Evolutionary conservation across 2,113 vertebrate genomes (phyloP).

Genomic region (Aptenodytes patagonicus): DNA sequence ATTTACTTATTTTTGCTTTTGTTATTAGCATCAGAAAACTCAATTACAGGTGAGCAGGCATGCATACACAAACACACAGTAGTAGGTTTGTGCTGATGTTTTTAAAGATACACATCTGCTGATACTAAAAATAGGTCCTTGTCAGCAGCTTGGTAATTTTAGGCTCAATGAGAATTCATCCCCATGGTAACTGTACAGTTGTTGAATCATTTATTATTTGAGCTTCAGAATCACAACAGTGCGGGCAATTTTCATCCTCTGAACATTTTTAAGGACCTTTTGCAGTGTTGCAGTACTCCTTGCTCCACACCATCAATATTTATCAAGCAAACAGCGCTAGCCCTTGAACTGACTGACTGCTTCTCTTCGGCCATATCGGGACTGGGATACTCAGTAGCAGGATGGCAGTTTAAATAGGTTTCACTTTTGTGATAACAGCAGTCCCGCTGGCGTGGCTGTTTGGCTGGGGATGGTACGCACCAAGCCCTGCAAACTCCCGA

Average conservation of each 20-base stretch:
- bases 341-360: not conserved
- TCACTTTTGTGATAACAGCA: not conserved
- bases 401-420: not conserved
- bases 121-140: slow-evolving; percentile 70
- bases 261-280: slow-evolving; percentile 42
- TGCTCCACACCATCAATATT: not conserved
- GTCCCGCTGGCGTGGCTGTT: not conserved
- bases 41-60: slow-evolving; percentile 1
- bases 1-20: not conserved
- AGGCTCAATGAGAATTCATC: slow-evolving; percentile 71
- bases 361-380: not conserved
- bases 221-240: slow-evolving; percentile 61
- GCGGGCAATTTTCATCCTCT: slow-evolving; percentile 6
- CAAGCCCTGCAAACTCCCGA: not conserved
- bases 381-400: not conserved
- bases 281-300: not conserved
- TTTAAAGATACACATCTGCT: slow-evolving; percentile 71
- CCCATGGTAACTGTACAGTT: slow-evolving; percentile 72
- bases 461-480: not conserved
- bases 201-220: slow-evolving; percentile 74
- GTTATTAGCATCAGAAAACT: slow-evolving; percentile 19
- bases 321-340: not conserved
- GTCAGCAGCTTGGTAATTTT: slow-evolving; percentile 71
- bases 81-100: slow-evolving; percentile 58
- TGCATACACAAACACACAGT: slow-evolving; percentile 42